Percentiles rank a stretch among this genome's conserved stretches.
These are phyloP conservation scores for Steinernema khuongi DNA, from an alignment of 1,140 invertebrate species.

Conservation along the genomic window DNA sequence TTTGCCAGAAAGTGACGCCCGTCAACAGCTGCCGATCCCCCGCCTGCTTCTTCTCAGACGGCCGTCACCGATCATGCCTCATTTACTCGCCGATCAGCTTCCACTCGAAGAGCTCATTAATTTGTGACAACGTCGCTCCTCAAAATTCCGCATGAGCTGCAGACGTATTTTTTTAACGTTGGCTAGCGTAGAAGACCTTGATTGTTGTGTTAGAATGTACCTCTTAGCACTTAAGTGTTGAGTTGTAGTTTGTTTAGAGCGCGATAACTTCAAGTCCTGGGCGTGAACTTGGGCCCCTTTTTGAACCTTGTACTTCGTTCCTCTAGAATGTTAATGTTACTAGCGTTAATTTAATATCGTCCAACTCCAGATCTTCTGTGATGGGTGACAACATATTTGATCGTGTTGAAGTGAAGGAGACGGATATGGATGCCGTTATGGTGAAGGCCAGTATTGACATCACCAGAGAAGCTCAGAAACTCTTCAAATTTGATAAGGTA, in stretches of 20 bases:
- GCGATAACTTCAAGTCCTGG: no score
- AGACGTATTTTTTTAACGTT: no score
- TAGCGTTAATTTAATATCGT: no score
- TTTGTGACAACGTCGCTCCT: background rate
- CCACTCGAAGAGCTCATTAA: background rate
- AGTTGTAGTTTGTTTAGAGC: background rate
- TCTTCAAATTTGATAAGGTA: slow-evolving; percentile 39
- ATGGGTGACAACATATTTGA: background rate
- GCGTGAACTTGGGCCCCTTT: no score
- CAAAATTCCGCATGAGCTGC: background rate
- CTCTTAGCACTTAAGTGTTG: no score
- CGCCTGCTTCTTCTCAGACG: background rate
- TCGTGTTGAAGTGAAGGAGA: slow-evolving; percentile 38
- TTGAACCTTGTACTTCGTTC: no score
- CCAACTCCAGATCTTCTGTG: background rate
- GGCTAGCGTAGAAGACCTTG: no score
- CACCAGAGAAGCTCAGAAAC: slow-evolving; percentile 30
- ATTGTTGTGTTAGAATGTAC: no score
- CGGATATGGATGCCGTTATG: slow-evolving; percentile 35
- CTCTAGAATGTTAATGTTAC: no score
- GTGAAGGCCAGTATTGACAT: slow-evolving; percentile 29
- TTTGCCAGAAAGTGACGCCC: slow-evolving; percentile 9
- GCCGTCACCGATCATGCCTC: background rate
- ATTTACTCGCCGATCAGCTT: background rate
- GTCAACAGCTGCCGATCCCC: background rate